Evolutionary conservation across 2,888 invertebrate genomes (phyloP), one percentile per base, ranked within the genome.

Genomic region (Drosophila kuntzei): DNA sequence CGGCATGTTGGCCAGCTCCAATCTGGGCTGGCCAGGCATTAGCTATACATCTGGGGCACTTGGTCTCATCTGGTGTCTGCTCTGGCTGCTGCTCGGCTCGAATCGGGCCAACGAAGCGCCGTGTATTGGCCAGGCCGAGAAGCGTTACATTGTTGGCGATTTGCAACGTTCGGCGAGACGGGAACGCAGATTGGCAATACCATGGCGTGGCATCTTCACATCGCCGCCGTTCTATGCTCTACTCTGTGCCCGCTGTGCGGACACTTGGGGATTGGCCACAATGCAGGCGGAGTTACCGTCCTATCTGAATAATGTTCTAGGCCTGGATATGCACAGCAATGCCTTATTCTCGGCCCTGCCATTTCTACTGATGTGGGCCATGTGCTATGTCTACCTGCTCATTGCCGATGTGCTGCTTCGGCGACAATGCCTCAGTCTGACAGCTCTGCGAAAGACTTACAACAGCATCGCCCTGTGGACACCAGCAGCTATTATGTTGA

Each of bases 251-350:
- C 95, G 95, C 81, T 93, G 94, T 62, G 94, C 94, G 0, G 94
- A 95, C 79, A 94, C 94, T 78, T 96, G 95, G 95, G 95, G 95
- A 1, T 94, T 94, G 89, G 94, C 94, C 93, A 95, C 95, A 0
- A 92, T 96, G 34, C 93, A 95, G 78, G 94, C 95, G 0, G 94
- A 95, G 89, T 68, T 87, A 67, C 95, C 96, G 0, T 93, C 94
- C 0, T 96, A 95, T 81, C 93, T 96, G 92, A 93, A 93, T 60
- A 93, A 93, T 51, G 94, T 95, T 0, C 91, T 95, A 0, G 92
- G 93, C n/a, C 94, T 94, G 71, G 91, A 95, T 41, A 94, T 95
- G 25, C 93, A 94, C 87, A 89, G 92, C 90, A 93, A 93, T 67
- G 93, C 93, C 0, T 29, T 91, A 2, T 89, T 92, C 32, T 93